Conservation (phyloP, 2,888 invertebrate genomes). For the Ormyrus nitidulus region DNA sequence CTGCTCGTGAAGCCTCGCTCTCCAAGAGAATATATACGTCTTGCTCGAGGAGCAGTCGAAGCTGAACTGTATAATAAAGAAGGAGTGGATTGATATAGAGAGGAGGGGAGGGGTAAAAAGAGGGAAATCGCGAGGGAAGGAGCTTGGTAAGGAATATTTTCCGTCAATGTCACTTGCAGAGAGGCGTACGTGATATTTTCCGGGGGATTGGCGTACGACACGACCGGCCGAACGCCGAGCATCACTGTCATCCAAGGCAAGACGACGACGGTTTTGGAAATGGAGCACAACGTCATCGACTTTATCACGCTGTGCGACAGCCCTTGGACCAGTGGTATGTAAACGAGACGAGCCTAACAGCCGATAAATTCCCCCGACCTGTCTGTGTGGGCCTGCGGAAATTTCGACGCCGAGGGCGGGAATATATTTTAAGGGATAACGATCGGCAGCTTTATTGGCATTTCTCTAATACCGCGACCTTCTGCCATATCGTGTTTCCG, state of each 20-base stretch:
- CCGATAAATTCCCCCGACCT: slow-evolving; percentile 22
- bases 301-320: slow-evolving; percentile 97
- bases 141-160: slow-evolving; percentile 7
- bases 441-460: slow-evolving; percentile 34
- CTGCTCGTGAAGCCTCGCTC: slow-evolving; percentile 9
- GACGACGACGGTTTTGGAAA: slow-evolving; percentile 97
- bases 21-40: background rate
- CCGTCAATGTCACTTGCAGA: slow-evolving; percentile 75
- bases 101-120: background rate
- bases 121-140: background rate
- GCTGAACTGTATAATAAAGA: background rate
- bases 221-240: slow-evolving; percentile 90
- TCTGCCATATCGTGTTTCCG: too few species aligned
- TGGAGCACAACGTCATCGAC: slow-evolving; percentile 99
- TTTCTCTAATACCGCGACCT: background rate
- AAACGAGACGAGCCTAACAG: slow-evolving; percentile 1
- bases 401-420: background rate
- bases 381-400: background rate
- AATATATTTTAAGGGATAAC: background rate
- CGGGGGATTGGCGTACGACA: slow-evolving; percentile 95
- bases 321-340: slow-evolving; percentile 92
- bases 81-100: background rate
- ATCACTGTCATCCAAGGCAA: slow-evolving; percentile 97
- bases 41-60: background rate
- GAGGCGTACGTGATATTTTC: slow-evolving; percentile 98